These are phyloP conservation scores for Phodopus roborovskii DNA, from an alignment of 2,113 vertebrate genomes.

Conservation along the genomic window DNA sequence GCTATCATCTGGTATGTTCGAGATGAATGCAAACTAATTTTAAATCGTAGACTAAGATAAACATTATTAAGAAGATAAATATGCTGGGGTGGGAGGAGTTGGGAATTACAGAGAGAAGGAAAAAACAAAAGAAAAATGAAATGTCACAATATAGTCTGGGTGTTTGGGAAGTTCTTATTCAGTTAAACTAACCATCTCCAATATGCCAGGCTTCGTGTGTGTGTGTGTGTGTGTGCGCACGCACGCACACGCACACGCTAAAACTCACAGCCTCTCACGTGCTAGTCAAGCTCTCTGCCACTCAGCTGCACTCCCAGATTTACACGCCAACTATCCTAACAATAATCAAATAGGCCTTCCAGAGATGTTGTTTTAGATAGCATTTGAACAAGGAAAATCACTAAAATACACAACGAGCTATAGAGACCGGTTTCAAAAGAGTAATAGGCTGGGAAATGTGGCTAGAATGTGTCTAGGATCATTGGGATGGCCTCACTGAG, in stretches of 20 bases:
- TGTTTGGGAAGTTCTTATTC: not conserved
- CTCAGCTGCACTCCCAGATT: not conserved
- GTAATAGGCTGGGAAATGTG: not conserved
- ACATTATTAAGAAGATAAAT: constrained; percentile 49
- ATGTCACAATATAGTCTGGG: not conserved
- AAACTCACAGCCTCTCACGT: not conserved
- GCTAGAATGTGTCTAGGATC: not conserved
- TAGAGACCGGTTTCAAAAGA: not conserved
- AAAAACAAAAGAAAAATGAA: constrained; percentile 51
- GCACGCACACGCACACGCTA: too few relatives aligned
- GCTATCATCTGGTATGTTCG: constrained; percentile 26
- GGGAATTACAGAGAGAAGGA: not conserved
- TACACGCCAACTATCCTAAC: not conserved
- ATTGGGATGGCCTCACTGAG: not conserved
- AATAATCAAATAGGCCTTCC: not conserved
- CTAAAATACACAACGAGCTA: not conserved
- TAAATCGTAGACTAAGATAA: constrained; percentile 37
- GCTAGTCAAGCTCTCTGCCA: not conserved
- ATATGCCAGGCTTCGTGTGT: not conserved
- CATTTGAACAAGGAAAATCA: not conserved
- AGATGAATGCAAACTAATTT: constrained; percentile 52
- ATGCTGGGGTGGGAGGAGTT: not conserved
- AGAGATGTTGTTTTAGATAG: not conserved
- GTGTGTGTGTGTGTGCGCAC: too few relatives aligned
- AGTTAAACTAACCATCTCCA: constrained; percentile 51